Percentiles rank a stretch among this genome's conserved stretches.
Conservation (phyloP, 2,113 vertebrate genomes). For the Neogobius melanostomus region DNA sequence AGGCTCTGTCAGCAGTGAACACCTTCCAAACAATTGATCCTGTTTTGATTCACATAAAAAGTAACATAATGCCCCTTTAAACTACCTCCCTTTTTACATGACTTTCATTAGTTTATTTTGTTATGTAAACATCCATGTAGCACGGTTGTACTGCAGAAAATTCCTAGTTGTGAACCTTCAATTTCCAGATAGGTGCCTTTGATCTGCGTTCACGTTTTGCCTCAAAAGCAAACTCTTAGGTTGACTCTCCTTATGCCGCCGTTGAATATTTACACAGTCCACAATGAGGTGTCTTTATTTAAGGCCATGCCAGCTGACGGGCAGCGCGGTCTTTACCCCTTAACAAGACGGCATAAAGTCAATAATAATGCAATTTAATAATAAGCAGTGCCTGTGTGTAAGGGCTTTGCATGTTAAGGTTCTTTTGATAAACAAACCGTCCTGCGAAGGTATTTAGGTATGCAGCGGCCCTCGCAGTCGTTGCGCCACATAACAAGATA, state of each 20-base stretch:
- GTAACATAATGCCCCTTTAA: too few species aligned
- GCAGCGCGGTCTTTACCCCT: background rate
- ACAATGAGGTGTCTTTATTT: background rate
- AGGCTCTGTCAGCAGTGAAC: too few species aligned
- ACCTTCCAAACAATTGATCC: too few species aligned
- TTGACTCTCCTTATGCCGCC: background rate
- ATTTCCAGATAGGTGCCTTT: too few species aligned
- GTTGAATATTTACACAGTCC: background rate
- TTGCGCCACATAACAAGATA: slow-evolving; percentile 4
- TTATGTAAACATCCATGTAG: too few species aligned
- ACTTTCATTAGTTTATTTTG: too few species aligned
- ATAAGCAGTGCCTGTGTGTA: slow-evolving; percentile 9
- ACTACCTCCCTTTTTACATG: too few species aligned
- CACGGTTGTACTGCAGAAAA: too few species aligned
- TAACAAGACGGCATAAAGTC: slow-evolving; percentile 17
- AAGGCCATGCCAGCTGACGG: background rate
- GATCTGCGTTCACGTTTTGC: too few species aligned
- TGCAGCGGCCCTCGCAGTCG: slow-evolving; percentile 7
- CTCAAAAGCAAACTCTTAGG: background rate
- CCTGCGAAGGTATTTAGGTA: slow-evolving; percentile 12
- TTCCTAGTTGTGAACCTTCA: too few species aligned
- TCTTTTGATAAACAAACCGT: slow-evolving; percentile 20
- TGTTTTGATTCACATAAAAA: too few species aligned
- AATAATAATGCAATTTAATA: slow-evolving; percentile 24
- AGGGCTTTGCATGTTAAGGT: slow-evolving; percentile 22